Conservation (phyloP, 2,888 invertebrate species). For the Megamerina dolium region DNA sequence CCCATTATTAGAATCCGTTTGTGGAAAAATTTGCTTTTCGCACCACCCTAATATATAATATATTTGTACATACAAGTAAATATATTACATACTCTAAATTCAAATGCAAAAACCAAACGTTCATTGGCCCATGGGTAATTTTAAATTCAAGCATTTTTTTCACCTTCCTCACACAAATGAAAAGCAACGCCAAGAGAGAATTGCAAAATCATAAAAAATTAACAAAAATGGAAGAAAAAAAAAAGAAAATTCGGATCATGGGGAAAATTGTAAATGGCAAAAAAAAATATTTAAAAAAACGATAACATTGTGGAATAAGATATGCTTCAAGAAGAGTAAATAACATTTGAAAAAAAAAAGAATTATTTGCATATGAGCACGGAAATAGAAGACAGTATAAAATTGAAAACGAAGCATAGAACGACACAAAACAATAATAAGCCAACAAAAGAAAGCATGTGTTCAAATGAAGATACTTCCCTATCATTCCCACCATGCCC, state of each 20-base stretch:
- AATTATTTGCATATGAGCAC: not conserved
- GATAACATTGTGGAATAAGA: too few relatives aligned
- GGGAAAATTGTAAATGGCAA: not conserved
- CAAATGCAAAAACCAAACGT: slow-evolving; percentile 11
- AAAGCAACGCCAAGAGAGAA: slow-evolving; percentile 4
- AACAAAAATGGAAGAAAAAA: not conserved
- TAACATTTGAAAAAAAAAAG: too few relatives aligned
- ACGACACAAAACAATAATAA: not conserved
- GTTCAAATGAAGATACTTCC: too few relatives aligned
- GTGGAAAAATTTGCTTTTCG: too few relatives aligned
- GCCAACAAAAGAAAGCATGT: too few relatives aligned
- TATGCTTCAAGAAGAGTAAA: too few relatives aligned
- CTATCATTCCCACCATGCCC: too few relatives aligned
- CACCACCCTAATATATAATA: too few relatives aligned
- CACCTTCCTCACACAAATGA: not conserved
- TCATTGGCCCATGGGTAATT: slow-evolving; percentile 17
- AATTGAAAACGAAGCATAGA: not conserved
- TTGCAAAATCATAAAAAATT: slow-evolving; percentile 2
- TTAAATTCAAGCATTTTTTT: slow-evolving; percentile 13
- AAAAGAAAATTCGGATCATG: not conserved
- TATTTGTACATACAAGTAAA: too few relatives aligned
- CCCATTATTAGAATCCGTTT: too few relatives aligned
- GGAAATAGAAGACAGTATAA: not conserved
- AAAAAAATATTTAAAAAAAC: not conserved
- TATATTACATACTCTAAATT: not conserved